A percentile compares a stretch with the other conserved stretches of the same genome.
Conservation (phyloP, 2,113 vertebrate species). For the Lepus timidus region DNA sequence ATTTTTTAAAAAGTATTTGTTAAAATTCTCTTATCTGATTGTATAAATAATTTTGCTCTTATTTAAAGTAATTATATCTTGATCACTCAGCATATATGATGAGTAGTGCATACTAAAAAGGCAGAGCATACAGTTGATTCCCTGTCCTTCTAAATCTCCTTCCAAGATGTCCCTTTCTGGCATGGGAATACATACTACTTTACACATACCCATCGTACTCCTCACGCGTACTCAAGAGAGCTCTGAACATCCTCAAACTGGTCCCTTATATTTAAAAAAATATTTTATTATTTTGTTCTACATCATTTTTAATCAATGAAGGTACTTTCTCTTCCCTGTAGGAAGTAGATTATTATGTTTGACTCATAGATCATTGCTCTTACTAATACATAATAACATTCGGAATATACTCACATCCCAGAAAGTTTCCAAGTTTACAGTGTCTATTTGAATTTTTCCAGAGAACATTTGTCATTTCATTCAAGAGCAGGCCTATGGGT, state of each 20-base stretch:
- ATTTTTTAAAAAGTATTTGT: neutral
- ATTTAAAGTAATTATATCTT: conserved; percentile 24
- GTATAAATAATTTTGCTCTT: neutral
- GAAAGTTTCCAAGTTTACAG: conserved; percentile 73
- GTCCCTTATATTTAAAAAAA: neutral
- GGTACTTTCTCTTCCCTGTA: conserved; percentile 2
- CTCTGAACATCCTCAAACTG: conserved; percentile 37
- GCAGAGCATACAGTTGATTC: conserved; percentile 47
- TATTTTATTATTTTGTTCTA: accelerated
- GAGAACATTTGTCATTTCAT: conserved; percentile 82
- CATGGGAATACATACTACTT: neutral
- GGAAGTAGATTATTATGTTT: conserved; percentile 60
- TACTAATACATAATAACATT: conserved; percentile 58
- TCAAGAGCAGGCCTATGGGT: conserved; percentile 78
- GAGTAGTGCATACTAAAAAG: conserved; percentile 36
- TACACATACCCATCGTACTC: neutral
- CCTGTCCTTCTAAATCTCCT: conserved; percentile 64
- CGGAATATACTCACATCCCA: conserved; percentile 61
- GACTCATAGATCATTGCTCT: conserved; percentile 63
- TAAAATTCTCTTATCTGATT: neutral
- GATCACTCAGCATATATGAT: neutral
- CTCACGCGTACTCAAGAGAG: neutral
- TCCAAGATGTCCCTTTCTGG: conserved; percentile 41
- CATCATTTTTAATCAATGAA: conserved; percentile 43
- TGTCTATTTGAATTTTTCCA: conserved; percentile 74